These are phyloP conservation scores for Gymnocypris eckloni DNA, from an alignment of 2,797 vertebrate species.

Conservation along the genomic window DNA sequence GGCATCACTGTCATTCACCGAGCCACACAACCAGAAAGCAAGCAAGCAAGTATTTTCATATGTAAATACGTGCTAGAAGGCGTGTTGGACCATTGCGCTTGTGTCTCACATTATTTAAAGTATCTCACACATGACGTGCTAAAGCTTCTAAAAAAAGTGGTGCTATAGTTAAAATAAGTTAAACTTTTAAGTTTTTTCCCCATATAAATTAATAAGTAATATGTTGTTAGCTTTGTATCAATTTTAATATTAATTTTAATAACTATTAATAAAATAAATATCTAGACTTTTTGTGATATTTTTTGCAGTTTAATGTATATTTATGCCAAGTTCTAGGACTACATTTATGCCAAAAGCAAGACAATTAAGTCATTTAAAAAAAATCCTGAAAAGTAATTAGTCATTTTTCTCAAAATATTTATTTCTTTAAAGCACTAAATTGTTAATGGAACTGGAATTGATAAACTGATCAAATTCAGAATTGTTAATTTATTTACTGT, in stretches of 20 bases:
- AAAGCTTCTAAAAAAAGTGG: not conserved
- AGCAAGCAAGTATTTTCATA: not conserved
- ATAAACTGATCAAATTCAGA: not conserved
- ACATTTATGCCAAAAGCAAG: not conserved
- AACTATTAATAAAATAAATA: not conserved
- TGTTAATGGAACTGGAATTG: not conserved
- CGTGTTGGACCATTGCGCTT: not conserved
- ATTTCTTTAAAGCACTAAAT: not conserved
- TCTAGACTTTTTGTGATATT: not conserved
- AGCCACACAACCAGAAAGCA: constrained; percentile 28
- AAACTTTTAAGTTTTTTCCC: not conserved
- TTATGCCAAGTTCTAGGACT: not conserved
- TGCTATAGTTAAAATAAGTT: not conserved
- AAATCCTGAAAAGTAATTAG: not conserved
- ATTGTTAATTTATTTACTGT: not conserved
- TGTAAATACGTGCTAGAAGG: not conserved
- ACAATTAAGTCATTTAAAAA: not conserved
- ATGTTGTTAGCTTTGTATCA: not conserved
- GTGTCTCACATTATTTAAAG: not conserved
- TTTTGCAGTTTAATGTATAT: not conserved
- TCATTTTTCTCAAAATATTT: not conserved
- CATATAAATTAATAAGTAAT: not conserved
- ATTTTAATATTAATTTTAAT: not conserved
- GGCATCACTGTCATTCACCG: constrained; percentile 44
- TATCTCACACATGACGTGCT: not conserved